Conservation (phyloP, 2,888 invertebrate species). For the Opisthograptis luteolata region DNA sequence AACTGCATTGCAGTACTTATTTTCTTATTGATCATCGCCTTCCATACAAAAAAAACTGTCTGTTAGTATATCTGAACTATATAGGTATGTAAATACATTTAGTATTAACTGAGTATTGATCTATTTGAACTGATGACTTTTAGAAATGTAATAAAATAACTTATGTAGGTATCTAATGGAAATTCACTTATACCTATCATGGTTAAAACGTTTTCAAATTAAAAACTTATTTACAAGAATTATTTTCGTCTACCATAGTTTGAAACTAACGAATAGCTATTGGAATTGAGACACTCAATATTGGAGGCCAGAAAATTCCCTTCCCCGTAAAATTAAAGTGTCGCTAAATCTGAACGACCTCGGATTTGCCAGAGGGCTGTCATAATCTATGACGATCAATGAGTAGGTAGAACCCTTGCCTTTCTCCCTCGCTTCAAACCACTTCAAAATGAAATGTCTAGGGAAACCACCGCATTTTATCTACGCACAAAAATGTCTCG, state of each 20-base stretch:
- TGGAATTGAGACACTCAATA: conserved; percentile 28
- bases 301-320: conserved; percentile 23
- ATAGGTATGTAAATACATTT: too few relatives aligned
- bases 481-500: conserved; percentile 14
- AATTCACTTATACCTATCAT: background rate
- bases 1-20: too few relatives aligned
- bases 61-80: too few relatives aligned
- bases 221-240: conserved; percentile 12
- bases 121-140: too few relatives aligned
- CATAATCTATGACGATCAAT: conserved; percentile 27
- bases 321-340: conserved; percentile 27
- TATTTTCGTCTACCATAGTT: conserved; percentile 25
- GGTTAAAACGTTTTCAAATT: conserved; percentile 10
- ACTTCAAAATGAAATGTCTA: conserved; percentile 18
- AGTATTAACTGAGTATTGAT: too few relatives aligned
- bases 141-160: background rate
- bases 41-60: too few relatives aligned
- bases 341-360: conserved; percentile 26
- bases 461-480: conserved; percentile 19
- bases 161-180: background rate
- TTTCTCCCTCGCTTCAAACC: conserved; percentile 1
- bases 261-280: conserved; percentile 20
- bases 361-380: conserved; percentile 26
- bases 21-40: too few relatives aligned
- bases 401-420: conserved; percentile 9